Evolutionary conservation across 2,888 invertebrate species (phyloP).

Genomic region (Candidula unifasciata): DNA sequence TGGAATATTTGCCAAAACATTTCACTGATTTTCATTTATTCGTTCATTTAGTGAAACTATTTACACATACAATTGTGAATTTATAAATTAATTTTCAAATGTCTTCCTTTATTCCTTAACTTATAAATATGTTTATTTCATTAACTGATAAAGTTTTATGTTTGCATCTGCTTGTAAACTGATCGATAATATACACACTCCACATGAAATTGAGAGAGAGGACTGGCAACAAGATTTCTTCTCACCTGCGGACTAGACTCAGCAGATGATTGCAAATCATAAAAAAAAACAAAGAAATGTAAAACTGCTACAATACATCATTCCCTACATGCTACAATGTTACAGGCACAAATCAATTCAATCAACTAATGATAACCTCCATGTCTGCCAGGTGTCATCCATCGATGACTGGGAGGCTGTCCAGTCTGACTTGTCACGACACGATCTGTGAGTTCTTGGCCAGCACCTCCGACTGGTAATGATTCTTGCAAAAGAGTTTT

Average conservation of each 20-base stretch:
- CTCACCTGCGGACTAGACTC: not conserved
- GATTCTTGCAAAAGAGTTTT: constrained; percentile 76
- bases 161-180: not conserved
- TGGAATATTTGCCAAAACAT: too few species aligned
- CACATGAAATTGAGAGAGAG: not conserved
- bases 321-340: not conserved
- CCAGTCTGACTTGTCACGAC: constrained; percentile 16
- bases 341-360: not conserved
- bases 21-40: too few species aligned
- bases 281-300: too few species aligned
- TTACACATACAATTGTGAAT: too few species aligned
- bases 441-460: constrained; percentile 74
- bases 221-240: not conserved
- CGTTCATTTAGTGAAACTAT: too few species aligned
- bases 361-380: not conserved
- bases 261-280: not conserved
- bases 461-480: constrained; percentile 70
- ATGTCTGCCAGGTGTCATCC: too few species aligned
- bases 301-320: not conserved
- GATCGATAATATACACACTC: not conserved
- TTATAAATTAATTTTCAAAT: too few species aligned
- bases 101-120: too few species aligned
- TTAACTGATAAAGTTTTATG: too few species aligned
- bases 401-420: not conserved
- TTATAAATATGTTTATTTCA: too few species aligned